These are phyloP conservation scores for Trichonephila clavata DNA, from an alignment of 1,140 invertebrate species.

Conservation along the genomic window DNA sequence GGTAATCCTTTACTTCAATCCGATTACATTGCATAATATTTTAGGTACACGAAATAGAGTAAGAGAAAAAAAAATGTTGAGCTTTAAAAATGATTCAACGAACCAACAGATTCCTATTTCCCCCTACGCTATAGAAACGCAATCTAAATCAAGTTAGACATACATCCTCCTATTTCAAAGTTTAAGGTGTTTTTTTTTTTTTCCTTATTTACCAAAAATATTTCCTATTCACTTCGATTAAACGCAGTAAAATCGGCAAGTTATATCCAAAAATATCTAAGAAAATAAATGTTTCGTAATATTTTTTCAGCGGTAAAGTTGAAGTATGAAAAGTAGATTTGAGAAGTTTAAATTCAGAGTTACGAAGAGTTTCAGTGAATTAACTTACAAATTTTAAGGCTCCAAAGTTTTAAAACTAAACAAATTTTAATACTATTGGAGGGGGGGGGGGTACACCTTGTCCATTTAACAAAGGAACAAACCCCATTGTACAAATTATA, in stretches of 20 bases:
- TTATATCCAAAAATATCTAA: neutral
- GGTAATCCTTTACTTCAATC: slow-evolving; percentile 29
- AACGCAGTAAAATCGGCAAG: neutral
- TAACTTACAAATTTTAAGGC: too few species aligned
- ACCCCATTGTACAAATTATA: too few species aligned
- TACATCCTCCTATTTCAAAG: neutral
- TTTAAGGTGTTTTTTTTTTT: neutral
- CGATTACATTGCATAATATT: slow-evolving; percentile 42
- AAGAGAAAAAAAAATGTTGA: neutral
- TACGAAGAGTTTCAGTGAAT: too few species aligned
- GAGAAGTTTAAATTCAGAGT: too few species aligned
- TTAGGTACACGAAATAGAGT: neutral
- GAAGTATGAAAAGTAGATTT: too few species aligned
- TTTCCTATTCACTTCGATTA: slow-evolving; percentile 4
- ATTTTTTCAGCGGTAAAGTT: neutral
- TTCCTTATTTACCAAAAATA: neutral
- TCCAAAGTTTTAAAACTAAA: too few species aligned
- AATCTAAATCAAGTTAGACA: neutral
- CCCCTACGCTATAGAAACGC: neutral
- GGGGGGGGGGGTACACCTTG: too few species aligned
- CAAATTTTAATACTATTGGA: too few species aligned
- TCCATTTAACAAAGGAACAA: too few species aligned
- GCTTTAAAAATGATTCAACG: slow-evolving; percentile 16
- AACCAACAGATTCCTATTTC: neutral
- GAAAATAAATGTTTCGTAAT: neutral